These are phyloP conservation scores for Gadopsis marmoratus DNA, from an alignment of 2,797 vertebrate genomes.

Conservation along the genomic window DNA sequence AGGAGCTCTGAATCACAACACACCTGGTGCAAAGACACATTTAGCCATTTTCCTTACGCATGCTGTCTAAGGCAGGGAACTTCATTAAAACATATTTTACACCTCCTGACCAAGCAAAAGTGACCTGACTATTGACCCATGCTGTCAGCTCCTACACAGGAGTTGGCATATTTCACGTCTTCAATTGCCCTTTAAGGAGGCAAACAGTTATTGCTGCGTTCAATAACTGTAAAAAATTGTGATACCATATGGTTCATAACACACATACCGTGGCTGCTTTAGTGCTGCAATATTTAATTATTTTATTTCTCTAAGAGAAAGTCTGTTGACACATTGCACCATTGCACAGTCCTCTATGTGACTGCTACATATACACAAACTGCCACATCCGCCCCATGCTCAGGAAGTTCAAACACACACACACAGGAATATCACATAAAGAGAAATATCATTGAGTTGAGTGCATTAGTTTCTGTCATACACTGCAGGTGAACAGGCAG, in stretches of 20 bases:
- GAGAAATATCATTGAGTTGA: constrained; percentile 5
- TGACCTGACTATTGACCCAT: constrained; percentile 4
- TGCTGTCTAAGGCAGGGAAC: neutral
- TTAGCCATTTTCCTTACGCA: neutral
- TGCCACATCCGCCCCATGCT: constrained; percentile 15
- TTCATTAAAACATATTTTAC: constrained; percentile 3
- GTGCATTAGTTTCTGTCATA: constrained; percentile 36
- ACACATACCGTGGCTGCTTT: neutral
- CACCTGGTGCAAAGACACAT: constrained; percentile 11
- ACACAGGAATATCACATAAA: neutral
- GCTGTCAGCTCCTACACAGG: neutral
- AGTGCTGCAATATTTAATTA: neutral
- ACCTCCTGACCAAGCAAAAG: neutral
- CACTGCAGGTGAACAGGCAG: constrained; percentile 37
- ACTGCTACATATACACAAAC: constrained; percentile 24
- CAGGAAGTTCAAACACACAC: constrained; percentile 16
- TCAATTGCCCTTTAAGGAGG: neutral
- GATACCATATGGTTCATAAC: constrained; percentile 5
- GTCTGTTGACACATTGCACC: constrained; percentile 22
- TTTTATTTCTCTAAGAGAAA: constrained; percentile 1
- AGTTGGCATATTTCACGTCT: neutral
- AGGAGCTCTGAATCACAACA: constrained; percentile 10
- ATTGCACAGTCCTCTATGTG: constrained; percentile 4
- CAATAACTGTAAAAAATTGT: constrained; percentile 14
- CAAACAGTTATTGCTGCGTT: neutral